Base-by-base conservation (phyloP, 2,797 vertebrate species). In the Gobio occitaniae region DNA sequence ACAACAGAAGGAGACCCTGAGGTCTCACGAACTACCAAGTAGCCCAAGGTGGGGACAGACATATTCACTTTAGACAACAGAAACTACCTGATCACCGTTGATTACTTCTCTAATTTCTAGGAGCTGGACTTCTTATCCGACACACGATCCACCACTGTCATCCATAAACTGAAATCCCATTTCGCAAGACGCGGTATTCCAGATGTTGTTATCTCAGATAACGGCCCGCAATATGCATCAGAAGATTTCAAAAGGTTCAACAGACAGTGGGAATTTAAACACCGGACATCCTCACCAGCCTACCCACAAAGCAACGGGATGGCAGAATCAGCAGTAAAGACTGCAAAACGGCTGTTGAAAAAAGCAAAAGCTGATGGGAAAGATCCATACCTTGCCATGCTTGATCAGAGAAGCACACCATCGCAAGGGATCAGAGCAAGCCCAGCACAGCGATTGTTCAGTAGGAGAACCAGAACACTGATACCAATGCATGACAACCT, bases 371-470 rank as follows among this genome's bases (percentile, higher is more conserved):
- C 36, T 15, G 74, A 75, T 38, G 84, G 85, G 29, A 19, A 41
- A 8, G 82, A 86, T 47, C 80, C 69, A 1, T 89, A 86, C 69
- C 47, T 89, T 0, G 84, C 84, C 13, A 80, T 86, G 50, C 56
- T 84, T 44, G 76, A 89, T 15, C 86, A 87, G 41, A 47, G 71
- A 4, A 89, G 81, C n/a, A 87, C 80, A 10, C 86, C 86, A 54
- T 70, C 76, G 7, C 84, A 85, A 61, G 83, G 86, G 8, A 38
- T 59, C 19, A 66, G 71, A 16, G 72, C 21, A 25, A 89, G 83
- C 29, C 83, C 80, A 32, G 86, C 76, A 10, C 79, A 82, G 63
- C 52, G 48, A 9, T 84, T 89, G 1, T 52, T 89, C 16, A 82
- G 86, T 15, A 69, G 68, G 56, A 54, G 84, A 29, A 86, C 75